Evolutionary conservation across 2,888 invertebrate genomes (phyloP), one percentile per base, ranked within the genome.

Genomic region (Phragmatobia fuliginosa): DNA sequence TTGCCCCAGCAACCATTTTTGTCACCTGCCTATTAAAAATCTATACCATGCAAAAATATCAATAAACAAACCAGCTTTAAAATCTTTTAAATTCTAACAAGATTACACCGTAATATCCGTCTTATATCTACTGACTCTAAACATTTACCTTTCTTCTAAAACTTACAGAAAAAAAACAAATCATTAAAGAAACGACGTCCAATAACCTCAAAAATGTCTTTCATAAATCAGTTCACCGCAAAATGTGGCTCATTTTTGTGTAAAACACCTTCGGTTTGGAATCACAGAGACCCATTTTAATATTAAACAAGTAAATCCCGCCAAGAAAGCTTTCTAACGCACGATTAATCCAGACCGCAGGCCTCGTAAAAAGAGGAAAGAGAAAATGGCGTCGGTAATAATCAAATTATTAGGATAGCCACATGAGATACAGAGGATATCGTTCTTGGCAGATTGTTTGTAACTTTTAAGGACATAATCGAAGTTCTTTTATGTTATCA

Each of bases 341-440:
- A 83, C 86, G 87, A 87, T 86, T 87, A 87, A 87, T 83, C 83
- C 83, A 79, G 75, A 67, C 86, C 83, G 82, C 82, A 77, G 73
- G 62, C 74, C 70, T 74, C 69, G 73, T 74, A 80, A 79, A 79
- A 61, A 74, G 75, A 74, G 81, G 83, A 89, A 85, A 87, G 69
- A 83, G 83, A 88, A 88, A 85, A 89, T 88, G 89, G 87, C 87
- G 78, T 77, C 75, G 76, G 85, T 86, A 69, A 71, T 89, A 89
- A 90, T 90, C 91, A 91, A 91, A 92, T 92, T 90, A 90, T 90
- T 88, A 87, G 83, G 82, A 79, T 79, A 82, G 84, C 84, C 85
- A 87, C 85, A 85, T 88, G 86, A 90, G n/a, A n/a, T n/a, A n/a
- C n/a, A n/a, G n/a, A n/a, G 88, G 90, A 89, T 83, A 85, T 85